Base-by-base conservation (phyloP, 2,888 invertebrate species). In the Drosophila fungiperda region DNA sequence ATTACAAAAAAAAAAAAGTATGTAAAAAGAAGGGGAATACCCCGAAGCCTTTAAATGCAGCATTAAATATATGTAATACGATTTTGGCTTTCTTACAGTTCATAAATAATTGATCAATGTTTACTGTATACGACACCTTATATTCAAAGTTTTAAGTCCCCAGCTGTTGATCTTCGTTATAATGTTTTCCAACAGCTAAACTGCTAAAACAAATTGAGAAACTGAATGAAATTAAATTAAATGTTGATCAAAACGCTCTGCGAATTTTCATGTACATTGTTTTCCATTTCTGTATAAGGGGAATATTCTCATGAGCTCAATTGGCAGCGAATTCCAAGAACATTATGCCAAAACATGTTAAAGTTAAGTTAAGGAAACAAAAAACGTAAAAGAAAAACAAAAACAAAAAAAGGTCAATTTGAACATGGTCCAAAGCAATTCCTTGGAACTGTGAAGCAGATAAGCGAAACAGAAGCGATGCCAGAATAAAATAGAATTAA, bases 271-370 rank as follows among this genome's bases (percentile, higher is more conserved):
- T 7, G 3, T 42, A 6, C 2, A 29, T 42, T 42, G 40, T n/a
- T 42, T 42, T n/a, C 0, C 6, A 12, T 5, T 35, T 9, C n/a
- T 11, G 9, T 9, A 5, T 9, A 5, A 42, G 5, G 40, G 11
- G 40, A 49, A 49, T 29, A 26, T 29, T 49, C 26, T 9, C 8
- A 17, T 49, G 11, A 50, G n/a, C 50, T n/a, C n/a, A 11, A 32
- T n/a, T 50, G 29, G 32, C 50, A 50, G 50, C 32, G 11, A 29
- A 32, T 50, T n/a, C 32, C 50, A 29, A n/a, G 50, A 50, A 32
- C n/a, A 26, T 49, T 17, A 5, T 26, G 9, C 17, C 26, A 15
- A 15, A 32, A 12, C 29, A 50, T n/a, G 29, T 50, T 50, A 7
- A 29, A 17, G 49, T 29, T 11, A 5, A 29, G 29, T 29, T 29